Percentiles rank a stretch among this genome's conserved stretches.
phyloP scores from a whole-genome alignment of 64 coral and sea anemone genomes.

The Exaiptasia diaphana region DNA sequence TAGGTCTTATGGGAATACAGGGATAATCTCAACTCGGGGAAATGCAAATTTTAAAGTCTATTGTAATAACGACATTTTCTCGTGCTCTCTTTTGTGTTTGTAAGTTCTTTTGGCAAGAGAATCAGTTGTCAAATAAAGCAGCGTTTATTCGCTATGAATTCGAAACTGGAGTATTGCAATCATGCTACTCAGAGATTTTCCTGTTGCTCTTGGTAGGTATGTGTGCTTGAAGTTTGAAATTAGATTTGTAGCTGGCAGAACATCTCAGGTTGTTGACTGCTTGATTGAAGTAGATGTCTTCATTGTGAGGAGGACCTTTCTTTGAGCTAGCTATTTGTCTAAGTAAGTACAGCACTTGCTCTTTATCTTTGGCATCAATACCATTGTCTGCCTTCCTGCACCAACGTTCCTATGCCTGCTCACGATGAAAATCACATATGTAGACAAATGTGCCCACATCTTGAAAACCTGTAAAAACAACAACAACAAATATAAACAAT shows the following conservation, averaged over 20 bases:
- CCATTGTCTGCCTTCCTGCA: neutral
- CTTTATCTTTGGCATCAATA: neutral
- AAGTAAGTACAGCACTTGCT: neutral
- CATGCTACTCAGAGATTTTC: neutral
- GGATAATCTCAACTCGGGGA: too few relatives aligned
- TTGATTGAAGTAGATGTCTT: neutral
- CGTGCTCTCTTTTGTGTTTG: too few relatives aligned
- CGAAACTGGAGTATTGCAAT: too few relatives aligned
- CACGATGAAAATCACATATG: constrained; percentile 10
- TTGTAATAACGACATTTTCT: too few relatives aligned
- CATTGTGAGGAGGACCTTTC: neutral
- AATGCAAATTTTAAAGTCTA: too few relatives aligned
- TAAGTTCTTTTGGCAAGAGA: too few relatives aligned
- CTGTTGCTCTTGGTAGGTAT: neutral
- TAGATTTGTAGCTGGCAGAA: neutral
- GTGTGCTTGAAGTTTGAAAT: constrained; percentile 3
- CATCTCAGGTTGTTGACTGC: neutral
- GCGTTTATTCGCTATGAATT: too few relatives aligned
- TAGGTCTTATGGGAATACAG: too few relatives aligned
- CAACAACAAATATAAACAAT: neutral
- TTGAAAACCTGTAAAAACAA: neutral
- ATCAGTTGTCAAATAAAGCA: too few relatives aligned
- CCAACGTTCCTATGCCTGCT: constrained; percentile 23
- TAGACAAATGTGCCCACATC: constrained; percentile 6
- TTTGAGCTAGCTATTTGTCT: neutral